A percentile compares a stretch with the other conserved stretches of the same genome.
Evolutionary conservation across 2,888 invertebrate genomes (phyloP).

Genomic region (Drosophila paranaensis): DNA sequence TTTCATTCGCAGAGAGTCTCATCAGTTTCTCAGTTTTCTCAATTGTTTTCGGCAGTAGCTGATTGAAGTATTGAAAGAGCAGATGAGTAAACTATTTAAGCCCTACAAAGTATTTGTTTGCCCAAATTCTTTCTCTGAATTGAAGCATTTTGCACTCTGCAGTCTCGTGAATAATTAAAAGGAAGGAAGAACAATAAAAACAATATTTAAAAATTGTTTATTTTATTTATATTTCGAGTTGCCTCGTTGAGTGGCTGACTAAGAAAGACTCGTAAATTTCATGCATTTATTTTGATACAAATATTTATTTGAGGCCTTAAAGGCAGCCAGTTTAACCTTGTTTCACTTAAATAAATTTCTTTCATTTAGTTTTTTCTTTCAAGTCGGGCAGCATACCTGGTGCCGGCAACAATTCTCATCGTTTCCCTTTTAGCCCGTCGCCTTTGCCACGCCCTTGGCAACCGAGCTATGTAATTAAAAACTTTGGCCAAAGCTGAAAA

Average conservation of each 20-base stretch:
- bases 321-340: not conserved
- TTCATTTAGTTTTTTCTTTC: conserved; percentile 14
- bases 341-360: not conserved
- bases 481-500: conserved; percentile 50
- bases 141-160: not conserved
- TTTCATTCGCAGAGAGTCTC: conserved; percentile 7
- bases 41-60: not conserved
- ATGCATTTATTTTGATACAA: not conserved
- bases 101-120: not conserved
- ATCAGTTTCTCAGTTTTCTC: conserved; percentile 6
- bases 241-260: not conserved
- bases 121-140: not conserved
- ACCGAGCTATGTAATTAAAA: conserved; percentile 67
- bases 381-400: conserved; percentile 18
- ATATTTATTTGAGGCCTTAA: not conserved
- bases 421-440: not conserved
- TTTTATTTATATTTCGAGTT: not conserved
- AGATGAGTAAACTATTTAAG: not conserved
- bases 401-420: conserved; percentile 9
- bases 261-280: not conserved
- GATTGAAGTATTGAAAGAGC: not conserved
- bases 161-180: not conserved
- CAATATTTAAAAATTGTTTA: not conserved
- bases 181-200: not conserved
- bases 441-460: conserved; percentile 19